Evolutionary conservation across 2,113 vertebrate species (phyloP).

Genomic region (Mirounga angustirostris): DNA sequence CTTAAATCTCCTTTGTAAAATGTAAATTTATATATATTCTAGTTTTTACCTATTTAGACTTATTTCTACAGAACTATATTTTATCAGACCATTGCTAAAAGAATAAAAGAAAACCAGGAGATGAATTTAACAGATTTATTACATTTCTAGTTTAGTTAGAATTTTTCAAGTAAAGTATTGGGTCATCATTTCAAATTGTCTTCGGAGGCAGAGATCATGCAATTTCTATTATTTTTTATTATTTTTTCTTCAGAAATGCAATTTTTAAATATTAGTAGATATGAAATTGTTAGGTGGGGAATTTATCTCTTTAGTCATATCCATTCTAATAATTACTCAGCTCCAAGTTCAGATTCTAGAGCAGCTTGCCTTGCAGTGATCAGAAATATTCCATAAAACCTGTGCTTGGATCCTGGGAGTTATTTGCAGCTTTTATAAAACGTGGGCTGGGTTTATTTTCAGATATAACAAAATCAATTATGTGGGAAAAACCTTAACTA

Average conservation of each 20-base stretch:
- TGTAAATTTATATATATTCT: background rate
- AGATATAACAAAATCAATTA: conserved; percentile 24
- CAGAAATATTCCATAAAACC: background rate
- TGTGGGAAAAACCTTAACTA: background rate
- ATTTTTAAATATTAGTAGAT: conserved; percentile 27
- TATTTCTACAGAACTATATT: background rate
- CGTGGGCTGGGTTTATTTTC: conserved; percentile 15
- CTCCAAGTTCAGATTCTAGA: background rate
- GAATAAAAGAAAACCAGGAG: conserved; percentile 35
- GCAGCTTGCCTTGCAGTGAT: background rate
- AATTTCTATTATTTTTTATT: background rate
- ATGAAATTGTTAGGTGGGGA: background rate
- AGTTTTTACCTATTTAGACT: conserved; percentile 39
- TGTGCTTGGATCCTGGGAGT: background rate
- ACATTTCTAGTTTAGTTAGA: conserved; percentile 35
- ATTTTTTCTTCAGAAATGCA: background rate
- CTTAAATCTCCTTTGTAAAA: conserved; percentile 47
- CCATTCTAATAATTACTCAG: background rate
- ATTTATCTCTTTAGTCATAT: conserved; percentile 42
- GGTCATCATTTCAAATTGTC: conserved; percentile 31
- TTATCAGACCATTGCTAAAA: conserved; percentile 2
- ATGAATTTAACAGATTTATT: conserved; percentile 15
- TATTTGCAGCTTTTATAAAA: background rate
- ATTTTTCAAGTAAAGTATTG: conserved; percentile 49
- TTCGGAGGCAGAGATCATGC: background rate